A percentile compares a stretch with the other conserved stretches of the same genome.
Conservation (phyloP, 2,113 vertebrate genomes). For the Felis catus region F.catus_Fca126_mat1.0 CM031417.1:56387501-56388000, state of each 20-base stretch:
- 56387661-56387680: not conserved
- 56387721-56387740: not conserved
- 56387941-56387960: not conserved
- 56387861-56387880: not conserved
- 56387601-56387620: not conserved
- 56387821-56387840: not conserved
- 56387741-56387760: not conserved
- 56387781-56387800: not conserved
- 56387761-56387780: not conserved
- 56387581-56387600: not conserved
- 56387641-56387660: not conserved
- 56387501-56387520: not conserved
- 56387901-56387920: slow-evolving; percentile 11
- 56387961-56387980: not conserved
- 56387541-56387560: not conserved
- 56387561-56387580: not conserved
- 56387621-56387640: not conserved
- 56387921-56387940: not conserved
- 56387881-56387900: not conserved
- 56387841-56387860: not conserved
- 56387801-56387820: not conserved
- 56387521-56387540: not conserved
- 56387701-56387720: not conserved
- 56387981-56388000: slow-evolving; percentile 1
- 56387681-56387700: not conserved